Conservation (phyloP, 2,888 invertebrate species). For the Drosophila barbarae region DNA sequence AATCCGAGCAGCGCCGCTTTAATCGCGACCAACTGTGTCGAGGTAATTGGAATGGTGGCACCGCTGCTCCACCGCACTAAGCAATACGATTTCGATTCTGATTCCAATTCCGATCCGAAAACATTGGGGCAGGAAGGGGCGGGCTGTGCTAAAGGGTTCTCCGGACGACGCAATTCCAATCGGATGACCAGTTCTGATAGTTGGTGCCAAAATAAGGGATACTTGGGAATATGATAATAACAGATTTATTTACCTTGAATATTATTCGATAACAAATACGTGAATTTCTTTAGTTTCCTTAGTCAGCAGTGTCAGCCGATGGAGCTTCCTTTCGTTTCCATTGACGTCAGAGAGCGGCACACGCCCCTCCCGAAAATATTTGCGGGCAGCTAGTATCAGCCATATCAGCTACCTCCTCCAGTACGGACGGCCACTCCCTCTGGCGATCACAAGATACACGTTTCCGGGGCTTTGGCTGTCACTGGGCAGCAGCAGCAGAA, state of each 20-base stretch:
- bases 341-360: constrained; percentile 31
- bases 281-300: background rate
- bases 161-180: constrained; percentile 22
- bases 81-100: constrained; percentile 3
- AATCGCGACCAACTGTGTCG: constrained; percentile 39
- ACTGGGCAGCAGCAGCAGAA: constrained; percentile 11
- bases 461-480: constrained; percentile 41
- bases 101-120: constrained; percentile 19
- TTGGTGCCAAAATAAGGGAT: background rate
- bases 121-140: background rate
- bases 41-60: constrained; percentile 28
- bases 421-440: constrained; percentile 12
- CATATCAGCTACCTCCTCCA: constrained; percentile 18
- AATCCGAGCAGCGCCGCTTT: constrained; percentile 14
- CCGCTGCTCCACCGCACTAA: constrained; percentile 4
- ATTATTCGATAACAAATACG: background rate
- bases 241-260: background rate
- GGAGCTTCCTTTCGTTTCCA: constrained; percentile 12
- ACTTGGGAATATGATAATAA: background rate
- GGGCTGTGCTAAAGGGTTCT: constrained; percentile 12
- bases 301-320: constrained; percentile 3
- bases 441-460: constrained; percentile 34
- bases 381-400: constrained; percentile 3
- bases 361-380: constrained; percentile 16
- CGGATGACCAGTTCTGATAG: constrained; percentile 8